Evolutionary conservation across 2,797 vertebrate genomes (phyloP), one percentile per base, ranked within the genome.

Genomic region (Sarcoramphus papa): DNA sequence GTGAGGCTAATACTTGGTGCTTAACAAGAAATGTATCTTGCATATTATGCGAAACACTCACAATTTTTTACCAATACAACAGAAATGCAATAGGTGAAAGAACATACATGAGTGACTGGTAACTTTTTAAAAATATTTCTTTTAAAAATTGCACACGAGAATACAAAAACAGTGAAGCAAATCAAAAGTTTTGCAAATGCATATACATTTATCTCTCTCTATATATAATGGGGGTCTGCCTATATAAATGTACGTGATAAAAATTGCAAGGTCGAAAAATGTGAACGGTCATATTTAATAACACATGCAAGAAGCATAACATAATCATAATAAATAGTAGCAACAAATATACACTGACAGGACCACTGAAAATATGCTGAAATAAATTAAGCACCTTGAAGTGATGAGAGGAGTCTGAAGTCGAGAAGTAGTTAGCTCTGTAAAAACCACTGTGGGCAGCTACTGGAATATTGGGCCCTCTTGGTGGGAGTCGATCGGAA

Each of bases 161-260:
- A 91, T 95, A 93, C 76, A 94, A 95, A 94, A 96, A 45, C 72
- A 65, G 65, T 87, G 95, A 92, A 92, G 82, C 92, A 96, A 95
- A 90, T 69, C 2, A 74, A 18, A 68, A 59, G 57, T 51, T 89
- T 74, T 72, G 67, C 73, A 78, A 83, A 82, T 14, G 35, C 47
- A 30, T 18, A 35, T 4, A 85, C 65, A 59, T 21, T 65, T 75
- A 62, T 41, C 18, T 85, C 7, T 21, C 4, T 27, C 20, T 69
- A 6, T 64, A 56, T 40, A 47, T 57, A 64, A 57, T 3, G 56
- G 40, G 31, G 35, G 18, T 37, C 53, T 90, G 83, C 67, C 64
- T 60, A 54, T 41, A 77, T 41, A 75, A 94, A 95, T 41, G 65
- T 33, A 65, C 0, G 9, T 68, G 79, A 75, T 62, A 90, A 82